Conservation (phyloP, 2,113 vertebrate genomes). For the Arothron firmamentum region DNA sequence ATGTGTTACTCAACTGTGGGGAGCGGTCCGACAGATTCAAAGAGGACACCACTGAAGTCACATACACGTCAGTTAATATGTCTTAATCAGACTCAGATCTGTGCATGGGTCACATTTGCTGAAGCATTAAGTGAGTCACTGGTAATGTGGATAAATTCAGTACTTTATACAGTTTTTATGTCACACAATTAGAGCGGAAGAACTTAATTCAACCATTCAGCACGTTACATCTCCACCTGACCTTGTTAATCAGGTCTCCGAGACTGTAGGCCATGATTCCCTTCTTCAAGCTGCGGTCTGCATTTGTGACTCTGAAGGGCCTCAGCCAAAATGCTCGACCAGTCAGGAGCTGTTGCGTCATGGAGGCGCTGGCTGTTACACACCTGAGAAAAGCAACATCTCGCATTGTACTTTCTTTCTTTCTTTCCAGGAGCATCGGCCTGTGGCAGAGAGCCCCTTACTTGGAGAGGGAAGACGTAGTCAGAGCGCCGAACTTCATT, state of each 20-base stretch:
- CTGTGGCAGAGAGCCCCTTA: conserved; percentile 56
- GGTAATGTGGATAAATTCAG: neutral
- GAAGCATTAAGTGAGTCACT: neutral
- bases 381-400: conserved; percentile 62
- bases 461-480: conserved; percentile 78
- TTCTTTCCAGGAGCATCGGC: neutral
- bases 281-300: conserved; percentile 77
- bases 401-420: too few relatives aligned
- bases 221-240: conserved; percentile 45
- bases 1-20: neutral
- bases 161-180: neutral
- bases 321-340: conserved; percentile 56
- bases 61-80: neutral
- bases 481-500: conserved; percentile 79
- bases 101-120: neutral
- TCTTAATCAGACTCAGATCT: too few relatives aligned
- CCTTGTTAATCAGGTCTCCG: conserved; percentile 80
- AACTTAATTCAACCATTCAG: neutral
- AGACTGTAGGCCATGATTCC: conserved; percentile 75
- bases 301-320: conserved; percentile 81
- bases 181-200: too few relatives aligned
- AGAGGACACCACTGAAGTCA: neutral
- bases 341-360: conserved; percentile 81
- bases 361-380: conserved; percentile 76
- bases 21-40: neutral